Evolutionary conservation across 2,797 vertebrate genomes (phyloP).

Genomic region (Danio jaintianensis): DNA sequence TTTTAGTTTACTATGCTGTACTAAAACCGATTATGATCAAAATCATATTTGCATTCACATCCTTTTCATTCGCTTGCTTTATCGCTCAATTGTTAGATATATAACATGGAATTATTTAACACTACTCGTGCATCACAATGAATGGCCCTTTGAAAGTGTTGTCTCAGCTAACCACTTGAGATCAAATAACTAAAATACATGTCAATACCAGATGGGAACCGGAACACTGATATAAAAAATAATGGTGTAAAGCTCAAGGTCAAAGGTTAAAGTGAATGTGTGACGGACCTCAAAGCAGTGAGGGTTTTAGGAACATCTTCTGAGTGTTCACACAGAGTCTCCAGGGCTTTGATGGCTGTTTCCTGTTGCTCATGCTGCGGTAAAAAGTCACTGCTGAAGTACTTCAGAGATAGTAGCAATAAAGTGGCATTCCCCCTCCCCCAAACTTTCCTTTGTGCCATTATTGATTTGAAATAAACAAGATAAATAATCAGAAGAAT

Average conservation of each 20-base stretch:
- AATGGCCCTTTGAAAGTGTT: no score
- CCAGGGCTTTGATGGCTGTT: slow-evolving; percentile 85
- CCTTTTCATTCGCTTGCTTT: no score
- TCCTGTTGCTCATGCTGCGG: slow-evolving; percentile 82
- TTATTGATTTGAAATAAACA: not conserved
- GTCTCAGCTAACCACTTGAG: no score
- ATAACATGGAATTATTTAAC: no score
- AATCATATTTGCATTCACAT: no score
- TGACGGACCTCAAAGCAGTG: slow-evolving; percentile 85
- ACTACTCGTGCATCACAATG: no score
- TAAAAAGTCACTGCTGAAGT: slow-evolving; percentile 4
- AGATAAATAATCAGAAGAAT: not conserved
- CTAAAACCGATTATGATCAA: no score
- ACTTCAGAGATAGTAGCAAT: not conserved
- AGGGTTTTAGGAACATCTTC: slow-evolving; percentile 80
- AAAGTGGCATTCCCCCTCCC: not conserved
- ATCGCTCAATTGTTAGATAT: no score
- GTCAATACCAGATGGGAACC: no score
- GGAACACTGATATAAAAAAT: not conserved
- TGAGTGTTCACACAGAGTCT: slow-evolving; percentile 83
- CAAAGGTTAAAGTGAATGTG: not conserved
- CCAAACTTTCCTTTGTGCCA: not conserved
- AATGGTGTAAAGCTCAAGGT: not conserved
- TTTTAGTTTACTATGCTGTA: no score
- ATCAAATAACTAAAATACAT: no score